Conservation (phyloP, 2,113 vertebrate species). For the Chloebia gouldiae region DNA sequence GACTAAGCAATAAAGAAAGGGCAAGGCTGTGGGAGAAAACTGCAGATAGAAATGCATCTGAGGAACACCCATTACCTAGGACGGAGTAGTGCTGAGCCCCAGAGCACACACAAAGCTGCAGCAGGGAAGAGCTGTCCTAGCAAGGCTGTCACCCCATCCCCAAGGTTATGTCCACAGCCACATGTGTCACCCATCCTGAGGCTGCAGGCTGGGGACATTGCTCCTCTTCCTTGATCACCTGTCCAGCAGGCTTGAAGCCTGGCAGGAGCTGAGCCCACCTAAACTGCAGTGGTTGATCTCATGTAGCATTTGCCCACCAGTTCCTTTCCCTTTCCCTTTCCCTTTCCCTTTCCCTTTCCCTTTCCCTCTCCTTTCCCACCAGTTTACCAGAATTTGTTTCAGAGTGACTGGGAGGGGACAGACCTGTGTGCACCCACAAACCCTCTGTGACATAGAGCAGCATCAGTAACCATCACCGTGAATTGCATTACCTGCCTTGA, state of each 20-base stretch:
- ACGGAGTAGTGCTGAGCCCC: neutral
- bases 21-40: neutral
- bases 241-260: neutral
- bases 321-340: neutral
- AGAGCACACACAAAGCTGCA: neutral
- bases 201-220: neutral
- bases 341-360: too few species aligned
- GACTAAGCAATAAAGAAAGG: neutral
- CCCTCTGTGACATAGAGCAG: constrained; percentile 11
- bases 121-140: neutral
- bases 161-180: neutral
- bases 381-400: constrained; percentile 40
- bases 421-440: neutral
- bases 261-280: neutral
- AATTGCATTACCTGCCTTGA: neutral
- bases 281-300: constrained; percentile 36
- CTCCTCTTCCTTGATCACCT: neutral
- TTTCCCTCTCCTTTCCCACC: neutral
- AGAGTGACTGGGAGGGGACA: neutral
- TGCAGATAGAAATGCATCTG: neutral
- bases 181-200: neutral
- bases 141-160: neutral
- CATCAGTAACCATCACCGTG: neutral
- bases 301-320: constrained; percentile 26
- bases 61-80: neutral